Evolutionary conservation across 1,140 invertebrate species (phyloP), one percentile per base, ranked within the genome.

Genomic region (Atta cephalotes): DNA sequence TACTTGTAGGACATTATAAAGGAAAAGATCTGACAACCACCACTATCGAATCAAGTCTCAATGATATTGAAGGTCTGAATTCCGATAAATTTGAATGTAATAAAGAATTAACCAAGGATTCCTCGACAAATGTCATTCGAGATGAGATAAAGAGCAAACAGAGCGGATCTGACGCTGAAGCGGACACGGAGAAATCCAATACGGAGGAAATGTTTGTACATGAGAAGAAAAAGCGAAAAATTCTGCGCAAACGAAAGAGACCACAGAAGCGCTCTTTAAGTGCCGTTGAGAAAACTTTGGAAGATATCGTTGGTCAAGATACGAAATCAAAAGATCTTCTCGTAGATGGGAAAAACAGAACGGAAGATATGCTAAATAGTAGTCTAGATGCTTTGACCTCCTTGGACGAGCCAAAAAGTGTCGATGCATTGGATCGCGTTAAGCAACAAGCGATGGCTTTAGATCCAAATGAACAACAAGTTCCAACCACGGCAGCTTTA

Each of bases 171-270:
- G 95, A 95, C 39, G 95, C 93, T 0, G 95, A 96, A 85, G 95
- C 95, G 1, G 95, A 96, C 53, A 95, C 94, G 1, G 95, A 96
- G 77, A 95, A 95, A 66, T 96, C 96, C 0, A 95, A 95, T 25
- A 92, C 93, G 0, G 96, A 96, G 70, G 95, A 96, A 31, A 90
- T 92, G 58, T 90, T 93, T 18, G 87, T 90, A 0, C 93, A 91
- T 10, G 94, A 94, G 51, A 95, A 94, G 74, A 94, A 93, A 74
- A 95, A 94, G 81, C 91, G 94, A 53, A 95, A 95, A 88, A 91
- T 95, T 5, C 88, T 95, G 3, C 90, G 94, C 39, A 94, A 95
- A 90, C 91, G 95, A 18, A 95, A 95, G 58, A 93, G 93, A 53
- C 91, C 91, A 18, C 95, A 93, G 6, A 94, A 95, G 72, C 92